phyloP scores from a whole-genome alignment of 1,140 invertebrate species.

The Uloborus diversus region DNA sequence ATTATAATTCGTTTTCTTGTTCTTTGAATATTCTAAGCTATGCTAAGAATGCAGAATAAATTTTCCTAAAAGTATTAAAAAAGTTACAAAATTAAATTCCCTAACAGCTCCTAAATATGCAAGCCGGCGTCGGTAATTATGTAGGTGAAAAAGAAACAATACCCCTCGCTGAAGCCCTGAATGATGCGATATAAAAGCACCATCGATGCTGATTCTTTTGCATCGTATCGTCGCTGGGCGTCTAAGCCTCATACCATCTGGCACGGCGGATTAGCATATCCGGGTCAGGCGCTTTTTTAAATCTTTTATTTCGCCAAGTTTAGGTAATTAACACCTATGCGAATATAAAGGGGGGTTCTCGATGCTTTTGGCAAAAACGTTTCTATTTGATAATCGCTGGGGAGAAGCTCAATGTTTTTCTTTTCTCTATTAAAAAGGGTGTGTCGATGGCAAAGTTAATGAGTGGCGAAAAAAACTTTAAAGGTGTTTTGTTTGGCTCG shows the following conservation, averaged over 20 bases:
- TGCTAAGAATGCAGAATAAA: too few relatives aligned
- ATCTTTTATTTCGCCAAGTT: too few relatives aligned
- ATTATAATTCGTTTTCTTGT: too few relatives aligned
- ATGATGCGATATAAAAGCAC: background rate
- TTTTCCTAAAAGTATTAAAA: too few relatives aligned
- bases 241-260: background rate
- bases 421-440: slow-evolving; percentile 36
- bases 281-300: slow-evolving; percentile 40
- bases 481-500: slow-evolving; percentile 29
- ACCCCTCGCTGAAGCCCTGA: background rate
- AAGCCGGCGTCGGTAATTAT: background rate
- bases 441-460: slow-evolving; percentile 39
- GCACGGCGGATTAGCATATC: slow-evolving; percentile 31
- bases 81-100: too few relatives aligned
- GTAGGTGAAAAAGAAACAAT: background rate
- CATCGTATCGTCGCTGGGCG: slow-evolving; percentile 1
- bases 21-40: too few relatives aligned
- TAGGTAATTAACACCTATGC: slow-evolving; percentile 43
- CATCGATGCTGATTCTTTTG: slow-evolving; percentile 18
- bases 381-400: slow-evolving; percentile 41
- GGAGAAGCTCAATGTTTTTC: background rate
- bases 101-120: background rate
- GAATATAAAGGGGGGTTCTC: slow-evolving; percentile 10
- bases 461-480: slow-evolving; percentile 16
- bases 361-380: slow-evolving; percentile 7